phyloP scores from a whole-genome alignment of 2,888 invertebrate species.

The Noctua comes region DNA sequence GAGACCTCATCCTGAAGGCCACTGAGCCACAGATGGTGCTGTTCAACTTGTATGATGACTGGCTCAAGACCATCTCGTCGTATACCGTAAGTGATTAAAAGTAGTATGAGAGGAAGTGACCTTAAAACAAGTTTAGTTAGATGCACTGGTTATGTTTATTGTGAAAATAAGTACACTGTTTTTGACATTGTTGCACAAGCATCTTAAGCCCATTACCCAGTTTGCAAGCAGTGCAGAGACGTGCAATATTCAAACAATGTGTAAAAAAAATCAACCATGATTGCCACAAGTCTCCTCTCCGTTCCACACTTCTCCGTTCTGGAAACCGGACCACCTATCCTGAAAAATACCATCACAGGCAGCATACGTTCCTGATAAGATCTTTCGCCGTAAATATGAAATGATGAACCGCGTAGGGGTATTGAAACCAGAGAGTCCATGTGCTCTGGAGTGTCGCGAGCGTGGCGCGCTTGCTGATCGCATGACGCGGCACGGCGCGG shows the following conservation, averaged over 20 bases:
- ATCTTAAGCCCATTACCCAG: neutral
- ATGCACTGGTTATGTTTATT: neutral
- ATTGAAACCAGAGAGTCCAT: conserved; percentile 86
- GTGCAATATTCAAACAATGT: no score
- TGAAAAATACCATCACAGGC: neutral
- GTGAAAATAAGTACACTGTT: neutral
- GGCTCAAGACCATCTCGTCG: conserved; percentile 99
- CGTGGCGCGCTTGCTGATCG: conserved; percentile 74
- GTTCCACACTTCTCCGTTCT: no score
- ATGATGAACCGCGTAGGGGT: conserved; percentile 90
- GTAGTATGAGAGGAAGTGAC: no score
- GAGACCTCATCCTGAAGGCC: conserved; percentile 99
- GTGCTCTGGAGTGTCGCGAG: conserved; percentile 82
- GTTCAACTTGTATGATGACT: conserved; percentile 99
- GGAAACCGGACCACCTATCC: neutral
- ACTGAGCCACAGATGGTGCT: conserved; percentile 99
- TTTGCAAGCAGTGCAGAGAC: neutral
- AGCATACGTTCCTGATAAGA: neutral
- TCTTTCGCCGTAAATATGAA: conserved; percentile 49
- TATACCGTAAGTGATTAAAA: conserved; percentile 93
- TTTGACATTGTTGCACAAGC: neutral
- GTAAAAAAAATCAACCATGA: no score
- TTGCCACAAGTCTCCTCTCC: neutral
- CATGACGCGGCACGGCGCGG: conserved; percentile 61
- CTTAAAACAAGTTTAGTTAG: neutral